phyloP scores from a whole-genome alignment of 2,888 invertebrate species.

The Orthosia incerta region DNA sequence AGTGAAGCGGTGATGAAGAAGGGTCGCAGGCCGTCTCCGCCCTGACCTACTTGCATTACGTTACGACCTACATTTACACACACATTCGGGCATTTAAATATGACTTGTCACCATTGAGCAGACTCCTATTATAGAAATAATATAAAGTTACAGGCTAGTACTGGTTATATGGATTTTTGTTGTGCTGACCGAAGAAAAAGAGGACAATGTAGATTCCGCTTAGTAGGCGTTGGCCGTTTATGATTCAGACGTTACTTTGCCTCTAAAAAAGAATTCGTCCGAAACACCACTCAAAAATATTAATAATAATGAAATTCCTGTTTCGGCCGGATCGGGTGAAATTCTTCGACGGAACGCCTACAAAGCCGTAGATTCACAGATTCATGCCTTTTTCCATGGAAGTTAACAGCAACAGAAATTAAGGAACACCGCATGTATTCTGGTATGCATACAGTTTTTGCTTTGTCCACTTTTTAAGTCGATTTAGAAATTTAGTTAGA shows the following conservation, averaged over 20 bases:
- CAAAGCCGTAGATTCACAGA: background rate
- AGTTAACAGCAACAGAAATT: background rate
- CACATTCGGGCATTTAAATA: conserved; percentile 77
- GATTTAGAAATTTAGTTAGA: background rate
- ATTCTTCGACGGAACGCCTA: too few relatives aligned
- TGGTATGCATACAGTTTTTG: background rate
- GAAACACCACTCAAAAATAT: too few relatives aligned
- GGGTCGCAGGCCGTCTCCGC: conserved; percentile 60
- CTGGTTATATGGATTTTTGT: conserved; percentile 8
- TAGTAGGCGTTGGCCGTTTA: too few relatives aligned
- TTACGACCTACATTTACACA: conserved; percentile 80
- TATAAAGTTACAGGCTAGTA: conserved; percentile 39
- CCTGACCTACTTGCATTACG: conserved; percentile 84
- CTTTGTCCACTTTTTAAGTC: background rate
- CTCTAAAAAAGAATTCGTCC: too few relatives aligned
- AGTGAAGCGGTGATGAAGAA: conserved; percentile 52
- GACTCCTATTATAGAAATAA: conserved; percentile 43
- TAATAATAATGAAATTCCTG: too few relatives aligned
- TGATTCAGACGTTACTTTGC: too few relatives aligned
- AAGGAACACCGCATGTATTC: background rate
- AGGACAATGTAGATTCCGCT: too few relatives aligned
- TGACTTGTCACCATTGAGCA: conserved; percentile 68
- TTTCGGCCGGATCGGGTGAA: too few relatives aligned
- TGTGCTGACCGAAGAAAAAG: background rate
- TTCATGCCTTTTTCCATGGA: background rate